Percentiles rank a stretch among this genome's conserved stretches.
phyloP scores from a whole-genome alignment of 1,140 invertebrate genomes.

The Daktulosphaira vitifoliae region DNA sequence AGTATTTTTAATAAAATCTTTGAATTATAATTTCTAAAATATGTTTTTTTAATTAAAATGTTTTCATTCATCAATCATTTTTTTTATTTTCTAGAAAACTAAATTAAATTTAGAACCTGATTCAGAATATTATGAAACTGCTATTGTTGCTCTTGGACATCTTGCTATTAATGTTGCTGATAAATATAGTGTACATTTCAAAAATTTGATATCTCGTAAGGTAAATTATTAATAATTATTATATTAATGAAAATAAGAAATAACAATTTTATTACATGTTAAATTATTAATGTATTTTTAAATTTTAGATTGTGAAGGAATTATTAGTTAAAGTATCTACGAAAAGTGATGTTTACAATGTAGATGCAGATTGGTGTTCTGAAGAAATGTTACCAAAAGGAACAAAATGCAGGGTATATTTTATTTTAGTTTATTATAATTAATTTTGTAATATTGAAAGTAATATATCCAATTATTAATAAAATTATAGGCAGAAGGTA shows the following conservation, averaged over 20 bases:
- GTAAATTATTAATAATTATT: slow-evolving; percentile 44
- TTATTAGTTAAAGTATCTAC: slow-evolving; percentile 69
- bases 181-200: slow-evolving; percentile 78
- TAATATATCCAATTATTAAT: background rate
- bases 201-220: slow-evolving; percentile 88
- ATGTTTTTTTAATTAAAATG: too few species aligned
- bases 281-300: slow-evolving; percentile 9
- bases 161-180: slow-evolving; percentile 86
- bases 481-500: slow-evolving; percentile 58
- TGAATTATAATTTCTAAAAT: too few species aligned
- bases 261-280: background rate
- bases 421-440: background rate
- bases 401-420: slow-evolving; percentile 73
- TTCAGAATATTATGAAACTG: slow-evolving; percentile 78
- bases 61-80: too few species aligned
- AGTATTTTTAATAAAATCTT: too few species aligned
- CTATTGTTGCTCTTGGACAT: slow-evolving; percentile 88
- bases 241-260: background rate
- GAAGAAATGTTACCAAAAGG: slow-evolving; percentile 83
- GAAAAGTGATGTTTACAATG: slow-evolving; percentile 38
- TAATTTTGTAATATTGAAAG: background rate
- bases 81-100: slow-evolving; percentile 47
- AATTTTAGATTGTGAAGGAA: slow-evolving; percentile 78
- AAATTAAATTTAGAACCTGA: slow-evolving; percentile 66
- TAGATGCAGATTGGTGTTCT: slow-evolving; percentile 71